Evolutionary conservation across 2,797 vertebrate species (phyloP), one percentile per base, ranked within the genome.

Genomic region (Scyliorhinus canicula): DNA sequence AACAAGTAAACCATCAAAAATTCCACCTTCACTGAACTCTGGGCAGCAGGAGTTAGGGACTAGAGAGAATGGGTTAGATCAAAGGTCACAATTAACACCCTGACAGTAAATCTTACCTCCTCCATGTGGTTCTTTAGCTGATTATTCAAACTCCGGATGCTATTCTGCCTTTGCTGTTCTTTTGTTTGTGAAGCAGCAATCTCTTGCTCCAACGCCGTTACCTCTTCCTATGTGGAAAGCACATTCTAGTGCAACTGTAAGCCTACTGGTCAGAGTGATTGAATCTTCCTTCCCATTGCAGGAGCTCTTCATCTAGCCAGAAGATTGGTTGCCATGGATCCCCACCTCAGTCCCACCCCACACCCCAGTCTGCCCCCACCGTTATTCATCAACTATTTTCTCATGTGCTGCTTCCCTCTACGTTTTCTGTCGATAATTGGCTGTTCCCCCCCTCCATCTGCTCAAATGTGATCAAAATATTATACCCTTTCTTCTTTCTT

Each of bases 161-260:
- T 63, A 40, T 35, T 90, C 44, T 95, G 95, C 4, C 95, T 77
- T 65, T 90, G 77, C 77, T 57, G 8, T 44, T 96, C 95, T 19
- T 84, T 47, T 26, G 26, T 65, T 65, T 77, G 44, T 28, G 93
- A 40, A 16, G 74, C 74, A 50, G 21, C 28, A 44, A 95, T 47
- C 95, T 95, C 95, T 60, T 84, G 44, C 90, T 96, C 94, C 9
- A 8, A 35, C 9, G 7, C 44, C 52, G 95, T 57, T 6, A 95
- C 93, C 52, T 95, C 77, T 1, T 57, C 93, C 95, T 95, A n/a
- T 35, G 35, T 0, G n/a, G 31, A 55, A 47, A 44, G 60, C 0
- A 65, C 19, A 91, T 6, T 7, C 31, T n/a, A n/a, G 14, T 7
- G 7, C 1, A 52, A 86, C 47, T 35, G 52, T 52, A 52, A 55